A percentile compares a stretch with the other conserved stretches of the same genome.
Conservation (phyloP, 2,113 vertebrate species). For the Tor tambroides region DNA sequence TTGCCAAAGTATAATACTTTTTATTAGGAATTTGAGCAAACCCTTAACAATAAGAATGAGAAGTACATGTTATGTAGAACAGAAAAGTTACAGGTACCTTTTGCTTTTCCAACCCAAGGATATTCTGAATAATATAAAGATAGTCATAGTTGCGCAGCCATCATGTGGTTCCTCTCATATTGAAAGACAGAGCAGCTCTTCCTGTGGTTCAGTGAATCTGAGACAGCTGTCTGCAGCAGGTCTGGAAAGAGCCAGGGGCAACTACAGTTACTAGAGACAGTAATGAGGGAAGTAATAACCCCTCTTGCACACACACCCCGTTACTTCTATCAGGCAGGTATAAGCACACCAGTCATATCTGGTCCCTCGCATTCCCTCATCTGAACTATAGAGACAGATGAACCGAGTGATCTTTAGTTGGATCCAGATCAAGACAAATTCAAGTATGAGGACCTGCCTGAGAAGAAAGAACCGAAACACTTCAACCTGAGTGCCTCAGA, state of each 20-base stretch:
- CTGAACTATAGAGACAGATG: slow-evolving; percentile 46
- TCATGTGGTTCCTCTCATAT: slow-evolving; percentile 21
- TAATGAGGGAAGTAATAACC: slow-evolving; percentile 43
- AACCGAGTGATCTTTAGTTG: slow-evolving; percentile 40
- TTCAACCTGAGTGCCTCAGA: background rate
- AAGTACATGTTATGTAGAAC: background rate
- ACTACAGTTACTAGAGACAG: slow-evolving; percentile 22
- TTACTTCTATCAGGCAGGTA: slow-evolving; percentile 56
- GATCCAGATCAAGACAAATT: slow-evolving; percentile 47
- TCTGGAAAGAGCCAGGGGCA: slow-evolving; percentile 20
- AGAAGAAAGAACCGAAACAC: background rate
- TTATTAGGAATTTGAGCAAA: background rate
- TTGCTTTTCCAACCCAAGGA: background rate
- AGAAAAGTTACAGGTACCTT: background rate
- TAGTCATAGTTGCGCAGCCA: background rate
- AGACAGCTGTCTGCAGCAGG: slow-evolving; percentile 15
- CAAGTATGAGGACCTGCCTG: slow-evolving; percentile 27
- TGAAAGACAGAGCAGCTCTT: background rate
- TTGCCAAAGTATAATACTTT: background rate
- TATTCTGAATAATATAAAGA: slow-evolving; percentile 7
- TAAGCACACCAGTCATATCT: slow-evolving; percentile 47
- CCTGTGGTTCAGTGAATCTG: slow-evolving; percentile 16
- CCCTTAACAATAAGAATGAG: background rate
- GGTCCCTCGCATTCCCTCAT: slow-evolving; percentile 48
- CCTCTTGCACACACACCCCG: slow-evolving; percentile 40